A percentile compares a stretch with the other conserved stretches of the same genome.
Conservation (phyloP, 2,797 vertebrate genomes). For the Antrozous pallidus region DNA sequence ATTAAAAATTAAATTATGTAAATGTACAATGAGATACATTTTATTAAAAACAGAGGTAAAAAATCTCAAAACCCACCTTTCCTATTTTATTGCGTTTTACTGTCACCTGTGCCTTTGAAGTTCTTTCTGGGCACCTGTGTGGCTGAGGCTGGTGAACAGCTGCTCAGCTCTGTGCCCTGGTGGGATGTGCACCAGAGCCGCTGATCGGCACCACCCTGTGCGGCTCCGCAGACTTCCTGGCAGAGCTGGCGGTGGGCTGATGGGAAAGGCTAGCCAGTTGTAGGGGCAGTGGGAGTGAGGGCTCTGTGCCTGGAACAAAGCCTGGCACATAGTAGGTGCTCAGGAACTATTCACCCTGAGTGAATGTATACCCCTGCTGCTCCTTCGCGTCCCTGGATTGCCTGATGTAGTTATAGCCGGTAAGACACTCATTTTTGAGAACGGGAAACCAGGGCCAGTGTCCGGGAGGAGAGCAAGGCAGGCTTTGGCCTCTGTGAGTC, state of each 20-base stretch:
- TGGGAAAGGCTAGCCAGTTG: not conserved
- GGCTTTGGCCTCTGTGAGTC: not conserved
- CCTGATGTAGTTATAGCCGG: not conserved
- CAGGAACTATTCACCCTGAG: not conserved
- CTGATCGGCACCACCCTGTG: not conserved
- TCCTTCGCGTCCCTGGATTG: not conserved
- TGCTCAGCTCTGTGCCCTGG: too few species aligned
- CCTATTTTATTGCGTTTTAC: not conserved
- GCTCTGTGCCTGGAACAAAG: not conserved
- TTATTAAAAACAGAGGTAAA: slow-evolving; percentile 53
- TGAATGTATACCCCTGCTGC: too few species aligned
- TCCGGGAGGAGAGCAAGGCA: not conserved
- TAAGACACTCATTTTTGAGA: not conserved
- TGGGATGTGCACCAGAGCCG: not conserved
- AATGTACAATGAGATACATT: not conserved
- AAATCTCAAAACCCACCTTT: not conserved
- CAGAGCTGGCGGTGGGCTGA: not conserved
- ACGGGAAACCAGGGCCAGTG: not conserved
- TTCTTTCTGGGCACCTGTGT: not conserved
- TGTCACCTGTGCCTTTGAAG: not conserved
- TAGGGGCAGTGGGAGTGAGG: not conserved
- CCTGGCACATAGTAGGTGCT: not conserved
- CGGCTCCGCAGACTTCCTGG: not conserved
- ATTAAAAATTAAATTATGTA: not conserved
- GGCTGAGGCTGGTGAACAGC: not conserved